Evolutionary conservation across 37 sponge, comb jelly and placozoan genomes (phyloP), one percentile per base, ranked within the genome.

Genomic region (Lycopodina hypogea): DNA sequence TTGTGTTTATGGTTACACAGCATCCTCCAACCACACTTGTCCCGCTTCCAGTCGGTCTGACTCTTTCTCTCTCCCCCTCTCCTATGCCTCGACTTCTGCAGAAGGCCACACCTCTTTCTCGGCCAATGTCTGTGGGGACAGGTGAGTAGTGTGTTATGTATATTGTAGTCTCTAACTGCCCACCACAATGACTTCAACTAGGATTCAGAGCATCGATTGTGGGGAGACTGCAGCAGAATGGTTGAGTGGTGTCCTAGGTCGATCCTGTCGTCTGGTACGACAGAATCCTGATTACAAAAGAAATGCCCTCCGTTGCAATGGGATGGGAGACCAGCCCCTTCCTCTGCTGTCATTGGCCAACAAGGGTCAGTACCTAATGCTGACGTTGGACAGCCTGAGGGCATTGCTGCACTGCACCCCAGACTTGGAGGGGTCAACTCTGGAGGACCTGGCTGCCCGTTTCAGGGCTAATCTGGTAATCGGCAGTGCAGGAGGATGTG

Each of bases 381-480:
- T 91, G 9, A 61, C 92, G 22, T 15, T 26, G 33, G 28, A 64
- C 40, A 94, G 95, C 82, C 68, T 78, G 32, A 57, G 71, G 32
- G 40, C 75, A 1, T 76, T 93, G 15, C 59, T 50, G 4, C 0
- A 21, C 6, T 30, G 26, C 9, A 39, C 88, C 21, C 19, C 21
- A 37, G 71, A 70, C n/a, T 70, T 21, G 42, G 48, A 9, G 42
- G 71, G 26, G n/a, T 2, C 33, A 28, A 38, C 38, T 30, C 1
- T 76, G 7, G 84, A 74, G 12, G 75, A 69, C 1, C 36, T 86
- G 26, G 22, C 71, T 39, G 34, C 32, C 14, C 59, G 92, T 22
- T 94, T 94, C 56, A 55, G 95, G 52, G 81, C 95, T 55, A 94
- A 94, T 69, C 70, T 94, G 29, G 77, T 94, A 34, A 68, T 94